Base-by-base conservation (phyloP, 2,113 vertebrate genomes). In the Melanerpes formicivorus region DNA sequence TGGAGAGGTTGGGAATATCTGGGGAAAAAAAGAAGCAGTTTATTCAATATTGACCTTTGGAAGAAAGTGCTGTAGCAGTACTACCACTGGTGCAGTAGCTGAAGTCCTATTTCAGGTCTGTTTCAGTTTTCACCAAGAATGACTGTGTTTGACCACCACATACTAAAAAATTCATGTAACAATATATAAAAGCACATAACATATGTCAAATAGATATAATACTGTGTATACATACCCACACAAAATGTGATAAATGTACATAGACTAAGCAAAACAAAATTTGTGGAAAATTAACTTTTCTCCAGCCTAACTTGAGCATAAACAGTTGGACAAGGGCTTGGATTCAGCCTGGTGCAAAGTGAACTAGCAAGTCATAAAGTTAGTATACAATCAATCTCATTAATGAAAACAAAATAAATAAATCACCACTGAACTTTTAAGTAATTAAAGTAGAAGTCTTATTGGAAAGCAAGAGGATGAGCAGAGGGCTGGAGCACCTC, bases 1-100 rank as follows among this genome's bases (percentile, higher is more conserved):
- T 99, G 99, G 18, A 99, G 98, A 30, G 99, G 99, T 55, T 99
- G 99, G 11, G 99, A 99, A 89, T 99, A 99, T 77, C 99, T 99
- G 94, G 10, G 10, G 89, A 92, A 90, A 40, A 58, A 90, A 54
- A 64, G 14, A 48, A 66, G 22, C 13, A 56, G 34, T 63, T 85
- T 60, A 60, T 80, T 64, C 32, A 85, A 52, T 40, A 60, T 5
- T 58, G 19, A 75, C 29, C 17, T 80, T 7, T 0, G 2, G 21
- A 90, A 67, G 11, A 72, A 84, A 80, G 22, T 65, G 83, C 29
- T 58, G 19, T 23, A 74, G 25, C 11, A 80, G 21, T 14, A 52
- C 50, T 52, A 52, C 50, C 23, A 23, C 50, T 65, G 80, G 25
- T 63, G 19, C 26, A 74, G 22, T 16, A 80, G 18, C 29, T 72